Evolutionary conservation across 2,888 invertebrate genomes (phyloP), one percentile per base, ranked within the genome.

Genomic region (Linnaemya tessellans): DNA sequence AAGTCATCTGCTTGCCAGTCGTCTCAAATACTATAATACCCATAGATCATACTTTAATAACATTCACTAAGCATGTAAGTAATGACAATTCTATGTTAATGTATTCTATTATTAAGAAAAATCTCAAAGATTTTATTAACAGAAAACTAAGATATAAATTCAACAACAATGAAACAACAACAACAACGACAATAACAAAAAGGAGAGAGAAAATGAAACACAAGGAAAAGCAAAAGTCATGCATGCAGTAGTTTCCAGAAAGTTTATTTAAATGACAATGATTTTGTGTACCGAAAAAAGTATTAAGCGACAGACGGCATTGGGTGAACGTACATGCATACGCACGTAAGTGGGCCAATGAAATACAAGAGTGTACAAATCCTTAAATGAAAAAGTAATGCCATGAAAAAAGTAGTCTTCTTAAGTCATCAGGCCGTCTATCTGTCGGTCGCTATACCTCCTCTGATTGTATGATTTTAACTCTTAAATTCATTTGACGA

Each of bases 21-120:
- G 13, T 38, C 41, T 46, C 4, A 70, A 81, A 82, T 38, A 58
- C 56, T 56, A 64, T 43, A 35, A 65, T 65, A 58, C 58, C n/a
- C 56, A 65, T 70, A 82, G 70, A 82, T 77, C 82, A 82, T 75
- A 64, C 64, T 77, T 80, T 68, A 81, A 62, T 68, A 77, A 56
- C 77, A 64, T 13, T 74, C 73, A 38, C 70, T 75, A 85, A 80
- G 74, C 71, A 82, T 80, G 70, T 82, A 85, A 85, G 60, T 85
- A 82, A 82, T 82, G 75, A 54, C 75, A 71, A 75, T 82, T 71
- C 79, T 82, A 85, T 85, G 85, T 49, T 85, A 85, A 85, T 85
- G 18, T 75, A 71, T 79, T 71, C 54, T 49, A 68, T 84, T 68
- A 56, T 68, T 68, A 25, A 62, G 4, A 20, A 30, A 70, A 79